phyloP scores from a whole-genome alignment of 2,113 vertebrate genomes.

The Sciurus niger region DNA sequence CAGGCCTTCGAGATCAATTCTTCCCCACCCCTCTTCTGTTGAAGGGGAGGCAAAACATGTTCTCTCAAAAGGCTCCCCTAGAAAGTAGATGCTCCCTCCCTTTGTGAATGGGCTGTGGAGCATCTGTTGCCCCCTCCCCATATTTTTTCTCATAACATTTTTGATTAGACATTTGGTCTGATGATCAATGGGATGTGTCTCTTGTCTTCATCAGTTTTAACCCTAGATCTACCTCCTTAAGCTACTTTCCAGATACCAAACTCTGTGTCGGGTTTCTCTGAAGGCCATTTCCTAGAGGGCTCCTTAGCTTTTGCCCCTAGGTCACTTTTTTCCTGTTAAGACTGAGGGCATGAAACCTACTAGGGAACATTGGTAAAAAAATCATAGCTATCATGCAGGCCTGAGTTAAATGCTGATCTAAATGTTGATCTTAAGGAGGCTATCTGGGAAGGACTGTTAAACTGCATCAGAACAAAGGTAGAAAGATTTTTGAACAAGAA shows the following conservation, averaged over 20 bases:
- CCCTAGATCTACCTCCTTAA: not conserved
- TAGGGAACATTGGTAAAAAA: not conserved
- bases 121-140: not conserved
- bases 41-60: not conserved
- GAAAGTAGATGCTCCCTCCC: not conserved
- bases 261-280: not conserved
- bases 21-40: not conserved
- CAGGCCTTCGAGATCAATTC: not conserved
- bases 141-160: not conserved
- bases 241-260: not conserved
- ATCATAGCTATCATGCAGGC: not conserved
- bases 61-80: not conserved
- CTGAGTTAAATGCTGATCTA: not conserved
- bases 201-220: not conserved
- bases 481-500: slow-evolving; percentile 41
- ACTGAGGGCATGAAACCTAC: not conserved
- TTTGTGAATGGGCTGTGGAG: not conserved
- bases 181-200: not conserved
- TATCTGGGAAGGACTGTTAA: not conserved
- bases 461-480: not conserved
- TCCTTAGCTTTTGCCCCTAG: not conserved
- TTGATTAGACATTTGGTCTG: not conserved
- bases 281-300: not conserved
- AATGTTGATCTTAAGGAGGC: not conserved
- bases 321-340: slow-evolving; percentile 6